A percentile compares a stretch with the other conserved stretches of the same genome.
Conservation (phyloP, 1,140 invertebrate species). For the Pseudobourletiella spinata region DNA sequence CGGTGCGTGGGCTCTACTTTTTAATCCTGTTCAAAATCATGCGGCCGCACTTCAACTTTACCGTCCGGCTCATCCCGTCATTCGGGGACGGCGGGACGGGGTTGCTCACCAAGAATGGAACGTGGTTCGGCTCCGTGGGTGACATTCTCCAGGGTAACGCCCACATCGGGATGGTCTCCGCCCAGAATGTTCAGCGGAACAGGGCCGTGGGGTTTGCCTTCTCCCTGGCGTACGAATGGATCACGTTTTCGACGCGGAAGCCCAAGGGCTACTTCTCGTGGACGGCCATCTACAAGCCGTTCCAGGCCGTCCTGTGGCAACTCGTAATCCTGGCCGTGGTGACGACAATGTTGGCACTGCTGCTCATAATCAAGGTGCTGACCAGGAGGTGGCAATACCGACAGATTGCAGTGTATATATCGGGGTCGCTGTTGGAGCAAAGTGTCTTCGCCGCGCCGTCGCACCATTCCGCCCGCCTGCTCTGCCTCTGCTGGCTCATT, state of each 20-base stretch:
- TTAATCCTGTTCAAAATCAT: background rate
- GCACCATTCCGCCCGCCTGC: background rate
- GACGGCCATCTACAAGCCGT: conserved; percentile 20
- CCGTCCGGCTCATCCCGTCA: conserved; percentile 15
- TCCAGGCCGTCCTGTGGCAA: conserved; percentile 14
- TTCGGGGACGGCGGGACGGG: conserved; percentile 10
- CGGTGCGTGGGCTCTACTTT: conserved; percentile 17
- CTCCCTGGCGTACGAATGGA: conserved; percentile 21
- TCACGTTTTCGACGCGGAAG: conserved; percentile 24
- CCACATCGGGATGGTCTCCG: conserved; percentile 9
- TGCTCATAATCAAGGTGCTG: background rate
- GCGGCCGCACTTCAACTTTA: conserved; percentile 20
- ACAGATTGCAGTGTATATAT: background rate
- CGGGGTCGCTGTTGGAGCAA: background rate
- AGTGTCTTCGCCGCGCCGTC: background rate
- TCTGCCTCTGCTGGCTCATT: conserved; percentile 9
- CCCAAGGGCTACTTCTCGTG: conserved; percentile 13
- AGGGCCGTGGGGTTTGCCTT: conserved; percentile 16
- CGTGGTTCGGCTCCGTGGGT: conserved; percentile 22
- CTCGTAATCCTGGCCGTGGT: background rate
- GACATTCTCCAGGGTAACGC: conserved; percentile 17
- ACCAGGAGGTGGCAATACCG: too few species aligned
- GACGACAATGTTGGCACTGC: background rate
- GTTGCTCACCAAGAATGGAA: background rate
- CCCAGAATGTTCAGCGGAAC: conserved; percentile 13